Percentiles rank a stretch among this genome's conserved stretches.
Conservation (phyloP, 2,888 invertebrate genomes). For the Exephanes ischioxanthus region DNA sequence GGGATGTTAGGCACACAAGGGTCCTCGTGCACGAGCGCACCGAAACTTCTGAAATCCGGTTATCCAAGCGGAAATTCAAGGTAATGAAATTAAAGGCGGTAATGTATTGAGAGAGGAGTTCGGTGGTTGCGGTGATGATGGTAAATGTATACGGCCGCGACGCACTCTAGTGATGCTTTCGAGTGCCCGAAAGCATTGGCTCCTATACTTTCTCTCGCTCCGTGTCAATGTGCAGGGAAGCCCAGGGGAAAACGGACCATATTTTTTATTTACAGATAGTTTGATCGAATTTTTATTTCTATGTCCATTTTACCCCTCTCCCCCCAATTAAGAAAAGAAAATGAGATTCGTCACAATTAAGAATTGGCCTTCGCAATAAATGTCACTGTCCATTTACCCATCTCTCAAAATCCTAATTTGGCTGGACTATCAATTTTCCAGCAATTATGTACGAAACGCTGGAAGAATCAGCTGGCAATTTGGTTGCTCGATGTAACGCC, state of each 20-base stretch:
- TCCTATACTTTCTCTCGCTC: background rate
- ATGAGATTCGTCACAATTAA: background rate
- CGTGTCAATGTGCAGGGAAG: constrained; percentile 10
- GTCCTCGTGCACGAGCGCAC: constrained; percentile 68
- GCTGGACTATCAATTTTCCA: background rate
- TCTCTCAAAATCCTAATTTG: background rate
- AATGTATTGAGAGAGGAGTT: constrained; percentile 79
- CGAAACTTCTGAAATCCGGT: constrained; percentile 80
- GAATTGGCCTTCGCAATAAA: background rate
- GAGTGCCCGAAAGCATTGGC: constrained; percentile 39
- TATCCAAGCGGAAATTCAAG: constrained; percentile 78
- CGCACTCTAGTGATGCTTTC: constrained; percentile 31
- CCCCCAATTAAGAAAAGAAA: background rate
- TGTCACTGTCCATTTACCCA: background rate
- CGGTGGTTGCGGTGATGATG: constrained; percentile 70
- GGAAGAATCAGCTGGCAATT: background rate
- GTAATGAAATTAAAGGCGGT: constrained; percentile 81
- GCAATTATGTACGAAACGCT: background rate
- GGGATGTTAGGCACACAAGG: background rate
- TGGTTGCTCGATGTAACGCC: constrained; percentile 38
- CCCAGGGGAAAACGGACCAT: too few species aligned
- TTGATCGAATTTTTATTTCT: background rate
- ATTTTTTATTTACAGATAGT: too few species aligned
- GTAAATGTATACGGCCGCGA: constrained; percentile 63
- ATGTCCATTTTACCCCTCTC: background rate